A percentile compares a stretch with the other conserved stretches of the same genome.
phyloP scores from a whole-genome alignment of 2,888 invertebrate genomes.

The Rhopalosiphum nymphaeae region DNA sequence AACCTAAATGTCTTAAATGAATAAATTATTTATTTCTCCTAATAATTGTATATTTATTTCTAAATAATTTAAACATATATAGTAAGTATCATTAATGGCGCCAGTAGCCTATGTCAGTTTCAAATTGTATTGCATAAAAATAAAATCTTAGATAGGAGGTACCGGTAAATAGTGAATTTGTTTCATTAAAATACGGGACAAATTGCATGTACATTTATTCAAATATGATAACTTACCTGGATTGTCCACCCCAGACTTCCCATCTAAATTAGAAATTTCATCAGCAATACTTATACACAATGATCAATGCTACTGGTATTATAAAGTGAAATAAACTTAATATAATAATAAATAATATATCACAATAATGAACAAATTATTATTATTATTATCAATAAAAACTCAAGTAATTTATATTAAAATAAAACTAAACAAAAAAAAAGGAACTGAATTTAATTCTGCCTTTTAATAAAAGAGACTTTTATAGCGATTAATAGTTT shows the following conservation, averaged over 20 bases:
- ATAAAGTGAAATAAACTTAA: not conserved
- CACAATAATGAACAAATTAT: not conserved
- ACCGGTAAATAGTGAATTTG: too few relatives aligned
- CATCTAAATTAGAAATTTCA: too few relatives aligned
- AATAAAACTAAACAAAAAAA: not conserved
- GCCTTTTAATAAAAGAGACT: not conserved
- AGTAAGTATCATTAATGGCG: not conserved
- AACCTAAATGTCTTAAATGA: conserved; percentile 10
- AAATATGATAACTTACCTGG: too few relatives aligned
- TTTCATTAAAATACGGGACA: too few relatives aligned
- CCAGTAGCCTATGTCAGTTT: too few relatives aligned
- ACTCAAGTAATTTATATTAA: not conserved
- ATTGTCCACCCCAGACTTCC: too few relatives aligned
- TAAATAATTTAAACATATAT: not conserved
- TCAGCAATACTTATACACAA: too few relatives aligned
- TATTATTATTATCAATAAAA: not conserved
- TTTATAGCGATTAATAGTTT: not conserved
- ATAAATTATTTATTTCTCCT: conserved; percentile 30
- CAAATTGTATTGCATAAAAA: too few relatives aligned
- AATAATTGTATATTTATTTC: conserved; percentile 1
- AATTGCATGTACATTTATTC: too few relatives aligned
- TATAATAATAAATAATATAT: not conserved
- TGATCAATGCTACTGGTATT: not conserved
- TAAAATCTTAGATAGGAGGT: too few relatives aligned
- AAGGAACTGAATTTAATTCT: not conserved